Base-by-base conservation (phyloP, 2,113 vertebrate species). In the Cochlearius cochlearius region DNA sequence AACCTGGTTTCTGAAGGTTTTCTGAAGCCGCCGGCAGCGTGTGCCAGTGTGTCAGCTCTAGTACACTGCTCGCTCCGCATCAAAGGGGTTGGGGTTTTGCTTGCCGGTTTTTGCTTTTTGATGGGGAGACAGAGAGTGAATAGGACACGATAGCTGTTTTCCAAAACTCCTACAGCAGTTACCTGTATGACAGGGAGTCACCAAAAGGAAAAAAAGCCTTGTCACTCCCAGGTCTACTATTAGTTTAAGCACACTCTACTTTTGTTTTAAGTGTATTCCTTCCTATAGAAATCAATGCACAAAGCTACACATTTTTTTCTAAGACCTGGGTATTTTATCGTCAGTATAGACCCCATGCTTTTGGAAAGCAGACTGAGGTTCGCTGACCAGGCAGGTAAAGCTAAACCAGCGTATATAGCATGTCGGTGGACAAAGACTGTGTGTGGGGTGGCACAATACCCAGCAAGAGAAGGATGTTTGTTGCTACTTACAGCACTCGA, bases 401-500 rank as follows among this genome's bases (percentile, higher is more conserved):
- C n/a, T 60, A 91, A 82, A 62, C 22, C 36, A 32, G 20, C 41
- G 15, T 1, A 14, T 8, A 21, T 4, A 75, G 39, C 14, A 15
- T 1, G 3, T 11, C 4, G 1, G 15, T 38, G 53, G 36, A 64
- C 30, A 69, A 66, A 79, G 29, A n/a, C 32, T 17, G 11, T 0
- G 2, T 11, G n/a, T 15, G 23, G 13, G 17, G 19, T 4, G 1
- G 38, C 59, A 29, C 36, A 72, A 41, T 18, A 66, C 23, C 20
- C 27, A 49, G 34, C 49, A 75, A 47, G 36, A 92, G 38, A 38
- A 94, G 50, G 23, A 71, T 30, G 19, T 9, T 43, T 59, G 19
- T 32, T 32, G 32, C 93, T 92, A 99, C 99, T 99, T 97, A 99
- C 99, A 99, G 97, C 99, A 99, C 88, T 99, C 99, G 4, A 99